Evolutionary conservation across 1,140 invertebrate species (phyloP), one percentile per base, ranked within the genome.

Genomic region (Chironomus tepperi): DNA sequence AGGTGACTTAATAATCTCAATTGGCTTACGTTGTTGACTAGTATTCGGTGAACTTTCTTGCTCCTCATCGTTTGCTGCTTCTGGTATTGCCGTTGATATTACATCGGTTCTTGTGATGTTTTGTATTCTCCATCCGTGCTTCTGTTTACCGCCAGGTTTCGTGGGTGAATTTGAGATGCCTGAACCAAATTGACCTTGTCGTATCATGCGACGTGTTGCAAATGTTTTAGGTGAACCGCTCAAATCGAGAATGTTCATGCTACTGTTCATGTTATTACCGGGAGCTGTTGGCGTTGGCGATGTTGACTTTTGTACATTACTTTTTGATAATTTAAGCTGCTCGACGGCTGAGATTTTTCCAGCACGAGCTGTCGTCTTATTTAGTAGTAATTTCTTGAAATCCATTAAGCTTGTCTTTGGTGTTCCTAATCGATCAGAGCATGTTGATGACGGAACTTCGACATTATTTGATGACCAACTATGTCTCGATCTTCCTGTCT

Each of bases 1-100:
- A 70, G 65, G 34, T 81, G 80, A 77, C 78, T 77, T 79, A 82
- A 70, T 70, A 70, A 21, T 85, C 78, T 84, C 84, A 65, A 79
- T 81, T n/a, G 84, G 85, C 78, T 84, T 85, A 75, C 83, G 84
- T 3, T 83, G 83, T 77, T 81, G 84, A 76, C 47, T 57, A 57
- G 47, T n/a, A 57, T 70, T 70, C 18, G 16, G 19, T 70, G 65
- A 70, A 12, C 9, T 70, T 15, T 70, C 65, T n/a, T 18, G n/a
- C 18, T 91, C 89, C 78, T 91, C 90, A 84, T 91, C 90, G 77
- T 87, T 88, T 79, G 88, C 88, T 77, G 88, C 93, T 84, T 95
- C 93, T n/a, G 89, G 88, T 80, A 95, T 95, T 72, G 92, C 92
- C 7, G 91, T 92, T 12, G 92, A 92, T 76, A 94, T 86, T 18